Evolutionary conservation across 2,888 invertebrate genomes (phyloP), one percentile per base, ranked within the genome.

Genomic region (Clusia tigrina): DNA sequence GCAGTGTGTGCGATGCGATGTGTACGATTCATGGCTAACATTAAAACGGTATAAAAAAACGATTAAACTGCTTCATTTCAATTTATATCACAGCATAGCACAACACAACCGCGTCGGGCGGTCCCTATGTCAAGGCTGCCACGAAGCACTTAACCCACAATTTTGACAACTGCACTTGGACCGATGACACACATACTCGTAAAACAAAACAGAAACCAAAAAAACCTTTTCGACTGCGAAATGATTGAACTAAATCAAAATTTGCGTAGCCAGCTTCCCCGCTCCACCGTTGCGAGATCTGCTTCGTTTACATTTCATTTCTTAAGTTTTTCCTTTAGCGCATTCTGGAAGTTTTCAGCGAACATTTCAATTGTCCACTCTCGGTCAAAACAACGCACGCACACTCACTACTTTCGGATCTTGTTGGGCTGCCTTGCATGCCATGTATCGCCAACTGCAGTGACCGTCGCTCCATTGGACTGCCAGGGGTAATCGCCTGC

Each of bases 361-460:
- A 6, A 12, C 12, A 32, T 9, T 32, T 32, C 32, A 32, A 32
- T 32, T 32, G 48, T 9, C 58, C 64, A 1, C 62, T 61, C 23
- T 62, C 61, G 51, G 6, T 9, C 54, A 12, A 17, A 37, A 32
- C 12, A 9, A 54, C 23, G 37, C 38, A 18, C 48, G n/a, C n/a
- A n/a, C n/a, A n/a, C n/a, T n/a, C n/a, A n/a, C n/a, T n/a, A n/a
- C n/a, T n/a, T n/a, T n/a, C n/a, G n/a, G n/a, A n/a, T n/a, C n/a
- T n/a, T n/a, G n/a, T n/a, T n/a, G n/a, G n/a, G n/a, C n/a, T n/a
- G n/a, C n/a, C n/a, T n/a, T n/a, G n/a, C n/a, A n/a, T n/a, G n/a
- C n/a, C n/a, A n/a, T n/a, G n/a, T n/a, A n/a, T n/a, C n/a, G n/a
- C n/a, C n/a, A n/a, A n/a, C n/a, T n/a, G n/a, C n/a, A n/a, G n/a